phyloP scores from a whole-genome alignment of 2,888 invertebrate genomes.

The Mycalesis mineus region DNA sequence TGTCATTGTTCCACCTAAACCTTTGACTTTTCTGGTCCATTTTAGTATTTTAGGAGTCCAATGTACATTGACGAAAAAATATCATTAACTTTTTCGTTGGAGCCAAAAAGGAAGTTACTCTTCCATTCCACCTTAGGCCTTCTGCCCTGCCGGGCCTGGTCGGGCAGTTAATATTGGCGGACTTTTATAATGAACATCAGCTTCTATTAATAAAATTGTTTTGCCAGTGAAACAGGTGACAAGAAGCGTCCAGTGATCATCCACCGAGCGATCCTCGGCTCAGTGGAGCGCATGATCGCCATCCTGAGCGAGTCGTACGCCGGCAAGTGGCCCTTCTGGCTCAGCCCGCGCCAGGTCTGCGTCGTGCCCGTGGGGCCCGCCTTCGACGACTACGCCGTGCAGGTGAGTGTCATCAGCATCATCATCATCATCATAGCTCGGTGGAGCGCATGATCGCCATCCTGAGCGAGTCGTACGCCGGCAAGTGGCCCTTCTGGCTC shows the following conservation, averaged over 20 bases:
- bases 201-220: neutral
- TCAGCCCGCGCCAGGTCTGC: conserved; percentile 93
- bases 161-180: no score
- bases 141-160: no score
- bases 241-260: conserved; percentile 97
- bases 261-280: conserved; percentile 97
- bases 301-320: conserved; percentile 97
- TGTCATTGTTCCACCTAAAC: no score
- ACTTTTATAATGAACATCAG: no score
- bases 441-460: conserved; percentile 99
- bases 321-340: conserved; percentile 99
- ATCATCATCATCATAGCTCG: conserved; percentile 89
- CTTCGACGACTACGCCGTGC: conserved; percentile 91
- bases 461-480: conserved; percentile 97
- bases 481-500: conserved; percentile 93
- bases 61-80: no score
- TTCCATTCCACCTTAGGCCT: no score
- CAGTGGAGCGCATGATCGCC: conserved; percentile 98
- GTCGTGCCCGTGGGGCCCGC: conserved; percentile 94
- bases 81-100: no score
- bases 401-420: conserved; percentile 85
- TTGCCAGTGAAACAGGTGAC: conserved; percentile 87
- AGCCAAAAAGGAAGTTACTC: no score
- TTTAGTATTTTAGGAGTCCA: no score
- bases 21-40: no score